Evolutionary conservation across 2,797 vertebrate genomes (phyloP).

Genomic region (Glyptemys insculpta): DNA sequence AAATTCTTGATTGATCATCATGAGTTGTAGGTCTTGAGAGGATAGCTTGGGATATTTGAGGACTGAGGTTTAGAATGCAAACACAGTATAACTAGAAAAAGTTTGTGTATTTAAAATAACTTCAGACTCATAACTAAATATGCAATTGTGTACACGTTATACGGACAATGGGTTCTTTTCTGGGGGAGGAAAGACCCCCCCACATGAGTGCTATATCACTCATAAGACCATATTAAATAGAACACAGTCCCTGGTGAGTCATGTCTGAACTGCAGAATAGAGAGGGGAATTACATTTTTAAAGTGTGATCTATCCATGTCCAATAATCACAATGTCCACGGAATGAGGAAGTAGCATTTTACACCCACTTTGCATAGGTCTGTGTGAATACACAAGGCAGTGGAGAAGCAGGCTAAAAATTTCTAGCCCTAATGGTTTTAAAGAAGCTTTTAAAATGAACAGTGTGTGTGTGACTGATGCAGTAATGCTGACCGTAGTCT

Average conservation of each 20-base stretch:
- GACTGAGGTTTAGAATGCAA: neutral
- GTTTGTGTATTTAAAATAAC: neutral
- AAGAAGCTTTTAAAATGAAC: neutral
- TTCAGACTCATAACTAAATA: neutral
- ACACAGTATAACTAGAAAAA: neutral
- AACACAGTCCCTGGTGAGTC: constrained; percentile 55
- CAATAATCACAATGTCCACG: neutral
- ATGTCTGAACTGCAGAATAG: neutral
- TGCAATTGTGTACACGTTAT: constrained; percentile 50
- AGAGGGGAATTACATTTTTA: constrained; percentile 59
- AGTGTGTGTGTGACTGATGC: accelerated
- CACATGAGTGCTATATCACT: constrained; percentile 5
- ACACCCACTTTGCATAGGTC: neutral
- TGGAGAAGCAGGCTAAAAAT: neutral
- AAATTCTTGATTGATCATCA: neutral
- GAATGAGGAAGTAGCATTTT: neutral
- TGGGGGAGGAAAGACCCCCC: neutral
- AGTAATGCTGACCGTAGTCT: constrained; percentile 27
- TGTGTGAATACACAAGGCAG: neutral
- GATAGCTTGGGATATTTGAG: neutral
- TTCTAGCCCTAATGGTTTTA: neutral
- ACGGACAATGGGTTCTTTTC: constrained; percentile 61
- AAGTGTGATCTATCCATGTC: neutral
- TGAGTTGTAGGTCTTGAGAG: neutral
- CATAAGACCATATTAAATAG: constrained; percentile 49